Evolutionary conservation across 1,140 invertebrate species (phyloP), one percentile per base, ranked within the genome.

Genomic region (Drosophila kohkoa): DNA sequence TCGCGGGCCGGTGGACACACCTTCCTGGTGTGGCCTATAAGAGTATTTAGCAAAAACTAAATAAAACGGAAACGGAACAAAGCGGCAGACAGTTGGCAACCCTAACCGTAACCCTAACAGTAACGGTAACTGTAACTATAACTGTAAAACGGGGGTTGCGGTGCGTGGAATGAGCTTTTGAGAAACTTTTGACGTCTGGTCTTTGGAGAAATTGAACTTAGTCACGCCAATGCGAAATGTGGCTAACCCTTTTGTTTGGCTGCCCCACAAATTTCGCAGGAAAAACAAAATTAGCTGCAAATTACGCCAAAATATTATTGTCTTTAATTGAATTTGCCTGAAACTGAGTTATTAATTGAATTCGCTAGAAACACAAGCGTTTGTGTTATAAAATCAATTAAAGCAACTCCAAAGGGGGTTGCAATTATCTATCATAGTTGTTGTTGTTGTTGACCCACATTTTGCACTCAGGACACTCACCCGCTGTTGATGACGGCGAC

Each of bases 201-300:
- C 15, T 41, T 63, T 85, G 69, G 83, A 88, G 75, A 88, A 89
- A 88, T 88, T 89, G 87, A 63, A 72, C 62, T 75, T 49, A 89
- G 83, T 88, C 83, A 88, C 83, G 83, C 83, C 60, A 88, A 67
- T 78, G 85, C 70, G 67, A 80, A 83, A 74, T 32, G 25, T 11
- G 48, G 57, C 71, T 74, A 88, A 88, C 83, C 83, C 83, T 83
- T 85, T 66, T 62, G 32, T 30, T 28, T 58, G 41, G 46, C 58
- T 65, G 62, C 48, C 65, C 74, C 81, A 41, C 77, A 63, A 81
- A 25, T 25, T 86, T 89, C 80, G 48, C 59, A 71, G 77, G 80
- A 88, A 88, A 88, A 68, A 64, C 66, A 59, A 74, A 88, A 88
- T 88, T 89, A 83, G 77, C 85, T 60, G 62, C 67, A 74, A 88